Conservation (phyloP, 2,113 vertebrate genomes). For the Eudyptes chrysolophus region DNA sequence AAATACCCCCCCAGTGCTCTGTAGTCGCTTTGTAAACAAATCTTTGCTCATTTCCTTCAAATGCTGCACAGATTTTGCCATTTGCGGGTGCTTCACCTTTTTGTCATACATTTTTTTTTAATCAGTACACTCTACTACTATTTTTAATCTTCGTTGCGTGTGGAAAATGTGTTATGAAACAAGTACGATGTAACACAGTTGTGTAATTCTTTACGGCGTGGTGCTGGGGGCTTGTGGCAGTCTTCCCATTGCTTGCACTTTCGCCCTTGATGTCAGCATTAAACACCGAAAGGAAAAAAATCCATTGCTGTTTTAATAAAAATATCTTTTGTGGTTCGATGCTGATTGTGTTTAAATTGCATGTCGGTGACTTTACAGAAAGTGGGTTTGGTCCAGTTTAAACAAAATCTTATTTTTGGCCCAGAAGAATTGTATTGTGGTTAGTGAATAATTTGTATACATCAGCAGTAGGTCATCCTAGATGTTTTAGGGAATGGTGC, state of each 20-base stretch:
- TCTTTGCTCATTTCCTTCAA: neutral
- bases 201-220: neutral
- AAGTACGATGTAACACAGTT: neutral
- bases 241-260: neutral
- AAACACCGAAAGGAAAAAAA: neutral
- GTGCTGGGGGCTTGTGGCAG: neutral
- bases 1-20: fast-evolving
- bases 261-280: neutral
- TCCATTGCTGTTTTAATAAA: neutral
- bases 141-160: neutral
- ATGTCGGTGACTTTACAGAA: neutral
- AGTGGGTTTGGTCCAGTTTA: neutral
- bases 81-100: neutral
- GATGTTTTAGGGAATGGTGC: neutral
- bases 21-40: neutral
- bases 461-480: neutral
- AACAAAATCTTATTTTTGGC: neutral
- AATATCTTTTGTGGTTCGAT: neutral
- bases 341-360: neutral
- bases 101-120: neutral
- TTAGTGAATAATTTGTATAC: neutral
- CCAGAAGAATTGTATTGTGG: neutral
- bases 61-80: neutral
- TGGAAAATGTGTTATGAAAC: neutral
- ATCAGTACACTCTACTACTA: neutral